Evolutionary conservation across 2,113 vertebrate species (phyloP).

Genomic region (Lepus europaeus): DNA sequence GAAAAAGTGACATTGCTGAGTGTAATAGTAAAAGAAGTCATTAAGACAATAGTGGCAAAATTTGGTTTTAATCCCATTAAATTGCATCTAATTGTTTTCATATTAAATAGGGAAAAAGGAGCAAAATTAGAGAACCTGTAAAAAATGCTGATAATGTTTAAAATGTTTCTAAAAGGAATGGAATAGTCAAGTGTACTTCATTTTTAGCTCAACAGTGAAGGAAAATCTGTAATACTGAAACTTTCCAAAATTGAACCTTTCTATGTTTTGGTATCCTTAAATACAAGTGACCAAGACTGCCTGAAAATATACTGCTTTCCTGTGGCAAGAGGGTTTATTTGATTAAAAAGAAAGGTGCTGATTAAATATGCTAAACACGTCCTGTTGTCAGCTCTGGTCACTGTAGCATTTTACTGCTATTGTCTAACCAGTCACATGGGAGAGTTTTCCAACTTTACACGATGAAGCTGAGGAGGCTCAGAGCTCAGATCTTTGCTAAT

Average conservation of each 20-base stretch:
- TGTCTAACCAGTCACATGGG: background rate
- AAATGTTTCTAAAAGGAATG: background rate
- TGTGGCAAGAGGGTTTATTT: background rate
- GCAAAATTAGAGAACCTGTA: background rate
- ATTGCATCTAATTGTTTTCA: background rate
- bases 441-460: background rate
- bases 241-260: background rate
- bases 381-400: background rate
- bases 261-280: background rate
- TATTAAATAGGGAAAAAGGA: background rate
- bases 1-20: background rate
- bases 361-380: background rate
- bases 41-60: background rate
- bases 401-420: background rate
- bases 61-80: background rate
- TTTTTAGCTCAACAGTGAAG: background rate
- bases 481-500: background rate
- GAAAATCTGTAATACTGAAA: background rate
- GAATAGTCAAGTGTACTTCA: background rate
- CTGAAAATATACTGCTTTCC: background rate
- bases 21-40: background rate
- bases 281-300: background rate
- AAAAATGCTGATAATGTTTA: background rate
- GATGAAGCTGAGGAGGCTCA: background rate
- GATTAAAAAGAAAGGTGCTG: background rate